Evolutionary conservation across 2,797 vertebrate species (phyloP).

Genomic region (Sebastes goodei): DNA sequence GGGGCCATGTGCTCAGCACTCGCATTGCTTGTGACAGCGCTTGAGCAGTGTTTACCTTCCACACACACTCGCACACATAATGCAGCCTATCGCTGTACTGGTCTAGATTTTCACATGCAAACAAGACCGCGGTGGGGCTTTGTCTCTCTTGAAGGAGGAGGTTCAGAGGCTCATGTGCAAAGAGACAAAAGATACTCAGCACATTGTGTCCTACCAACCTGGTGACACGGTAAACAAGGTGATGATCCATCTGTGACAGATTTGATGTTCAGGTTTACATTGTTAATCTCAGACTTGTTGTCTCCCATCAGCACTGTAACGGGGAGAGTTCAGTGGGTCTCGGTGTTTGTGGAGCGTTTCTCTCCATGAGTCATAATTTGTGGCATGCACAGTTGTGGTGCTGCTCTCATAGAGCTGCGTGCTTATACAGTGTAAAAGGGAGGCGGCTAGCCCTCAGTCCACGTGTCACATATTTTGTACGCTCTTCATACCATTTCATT

Average conservation of each 20-base stretch:
- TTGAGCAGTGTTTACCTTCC: slow-evolving; percentile 71
- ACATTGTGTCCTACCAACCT: slow-evolving; percentile 46
- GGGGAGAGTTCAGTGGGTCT: slow-evolving; percentile 58
- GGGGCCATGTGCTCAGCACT: slow-evolving; percentile 78
- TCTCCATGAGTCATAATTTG: slow-evolving; percentile 62
- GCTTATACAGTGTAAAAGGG: slow-evolving; percentile 27
- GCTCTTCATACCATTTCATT: neutral
- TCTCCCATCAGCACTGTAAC: neutral
- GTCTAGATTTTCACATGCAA: slow-evolving; percentile 53
- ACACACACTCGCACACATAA: slow-evolving; percentile 8
- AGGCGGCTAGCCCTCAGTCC: neutral
- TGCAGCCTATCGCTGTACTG: slow-evolving; percentile 24
- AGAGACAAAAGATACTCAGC: slow-evolving; percentile 55
- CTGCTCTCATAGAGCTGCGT: slow-evolving; percentile 30
- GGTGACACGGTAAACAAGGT: slow-evolving; percentile 48
- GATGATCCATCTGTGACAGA: slow-evolving; percentile 42
- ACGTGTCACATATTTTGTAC: slow-evolving; percentile 8
- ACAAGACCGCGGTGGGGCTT: slow-evolving; percentile 24
- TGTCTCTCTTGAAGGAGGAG: slow-evolving; percentile 11
- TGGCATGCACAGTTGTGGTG: slow-evolving; percentile 58
- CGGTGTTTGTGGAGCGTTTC: slow-evolving; percentile 59
- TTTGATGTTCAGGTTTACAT: slow-evolving; percentile 31
- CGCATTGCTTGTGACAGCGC: slow-evolving; percentile 71
- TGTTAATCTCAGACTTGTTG: slow-evolving; percentile 20
- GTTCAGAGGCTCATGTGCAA: slow-evolving; percentile 29